These are phyloP conservation scores for Martes martes DNA, from an alignment of 2,113 vertebrate species.

Conservation along the genomic window DNA sequence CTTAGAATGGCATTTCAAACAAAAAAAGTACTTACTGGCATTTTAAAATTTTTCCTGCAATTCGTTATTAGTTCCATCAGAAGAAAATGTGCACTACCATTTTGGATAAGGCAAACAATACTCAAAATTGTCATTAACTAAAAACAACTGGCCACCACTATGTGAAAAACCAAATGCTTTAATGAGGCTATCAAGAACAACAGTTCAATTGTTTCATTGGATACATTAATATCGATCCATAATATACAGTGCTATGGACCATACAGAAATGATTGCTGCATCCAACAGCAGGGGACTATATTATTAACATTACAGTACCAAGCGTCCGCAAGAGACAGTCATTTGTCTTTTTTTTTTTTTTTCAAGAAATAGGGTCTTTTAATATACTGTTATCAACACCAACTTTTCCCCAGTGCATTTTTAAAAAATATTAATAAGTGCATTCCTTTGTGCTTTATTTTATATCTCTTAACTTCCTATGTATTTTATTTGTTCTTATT, in stretches of 20 bases:
- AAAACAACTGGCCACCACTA: conserved; percentile 76
- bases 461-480: conserved; percentile 79
- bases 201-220: conserved; percentile 85
- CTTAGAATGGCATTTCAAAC: conserved; percentile 34
- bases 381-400: conserved; percentile 83
- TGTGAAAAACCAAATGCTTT: conserved; percentile 88
- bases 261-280: conserved; percentile 86
- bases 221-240: conserved; percentile 88
- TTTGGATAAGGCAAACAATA: conserved; percentile 24
- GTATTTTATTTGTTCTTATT: conserved; percentile 85
- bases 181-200: conserved; percentile 89
- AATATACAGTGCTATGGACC: conserved; percentile 88
- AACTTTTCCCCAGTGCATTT: conserved; percentile 87
- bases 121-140: conserved; percentile 50
- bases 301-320: conserved; percentile 90
- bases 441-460: conserved; percentile 87
- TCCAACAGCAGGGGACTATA: conserved; percentile 85
- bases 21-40: not conserved
- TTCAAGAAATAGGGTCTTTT: conserved; percentile 83
- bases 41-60: not conserved
- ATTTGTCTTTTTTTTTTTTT: conserved; percentile 84
- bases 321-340: conserved; percentile 86
- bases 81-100: not conserved
- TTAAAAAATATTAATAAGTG: conserved; percentile 85
- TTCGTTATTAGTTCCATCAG: conserved; percentile 44